phyloP scores from a whole-genome alignment of 2,888 invertebrate genomes.

The Danaus chrysippus region DNA sequence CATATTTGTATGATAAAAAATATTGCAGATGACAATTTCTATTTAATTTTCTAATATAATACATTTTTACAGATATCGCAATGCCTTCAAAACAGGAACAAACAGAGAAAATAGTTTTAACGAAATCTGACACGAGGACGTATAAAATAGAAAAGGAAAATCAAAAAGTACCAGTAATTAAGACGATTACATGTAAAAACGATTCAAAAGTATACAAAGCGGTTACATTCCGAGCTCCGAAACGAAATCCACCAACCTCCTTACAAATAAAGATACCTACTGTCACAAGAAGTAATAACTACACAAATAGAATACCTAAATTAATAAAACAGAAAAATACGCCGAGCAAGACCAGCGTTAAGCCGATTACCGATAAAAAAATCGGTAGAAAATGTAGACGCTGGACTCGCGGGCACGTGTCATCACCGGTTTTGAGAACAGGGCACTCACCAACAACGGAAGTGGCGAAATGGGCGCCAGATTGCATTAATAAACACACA shows the following conservation, averaged over 20 bases:
- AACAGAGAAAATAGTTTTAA: neutral
- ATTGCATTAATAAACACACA: slow-evolving; percentile 44
- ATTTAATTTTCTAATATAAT: too few species aligned
- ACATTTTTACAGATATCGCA: neutral
- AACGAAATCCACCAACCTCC: slow-evolving; percentile 1
- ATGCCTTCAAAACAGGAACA: too few species aligned
- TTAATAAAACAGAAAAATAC: slow-evolving; percentile 11
- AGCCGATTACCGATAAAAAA: slow-evolving; percentile 9
- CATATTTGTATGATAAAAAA: too few species aligned
- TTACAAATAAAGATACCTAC: slow-evolving; percentile 13
- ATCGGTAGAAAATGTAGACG: slow-evolving; percentile 15
- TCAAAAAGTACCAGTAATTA: neutral
- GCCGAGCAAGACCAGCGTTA: slow-evolving; percentile 8
- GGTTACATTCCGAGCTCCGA: slow-evolving; percentile 8
- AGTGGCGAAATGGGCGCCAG: slow-evolving; percentile 59
- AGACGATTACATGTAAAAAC: neutral
- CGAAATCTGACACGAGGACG: neutral
- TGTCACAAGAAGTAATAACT: neutral
- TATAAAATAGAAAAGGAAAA: neutral
- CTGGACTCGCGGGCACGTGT: slow-evolving; percentile 16
- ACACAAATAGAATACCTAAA: slow-evolving; percentile 7
- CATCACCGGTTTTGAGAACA: slow-evolving; percentile 25
- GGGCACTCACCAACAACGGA: slow-evolving; percentile 48
- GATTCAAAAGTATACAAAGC: slow-evolving; percentile 9
- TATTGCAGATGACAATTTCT: too few species aligned